These are phyloP conservation scores for Yoshiicerus persimilis DNA, from an alignment of 1,140 invertebrate genomes.

Conservation along the genomic window DNA sequence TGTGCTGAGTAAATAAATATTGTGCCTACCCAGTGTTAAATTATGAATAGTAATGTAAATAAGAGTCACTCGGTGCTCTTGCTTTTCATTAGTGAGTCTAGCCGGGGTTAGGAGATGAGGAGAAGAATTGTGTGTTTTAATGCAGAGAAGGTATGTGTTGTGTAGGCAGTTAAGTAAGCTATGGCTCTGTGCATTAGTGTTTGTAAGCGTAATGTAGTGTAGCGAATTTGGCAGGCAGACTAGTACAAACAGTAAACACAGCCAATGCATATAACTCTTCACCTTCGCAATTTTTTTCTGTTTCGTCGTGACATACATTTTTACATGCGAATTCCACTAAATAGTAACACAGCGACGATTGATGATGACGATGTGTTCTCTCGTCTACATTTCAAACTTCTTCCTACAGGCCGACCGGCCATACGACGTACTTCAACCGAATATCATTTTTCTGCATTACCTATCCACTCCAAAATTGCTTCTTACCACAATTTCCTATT, in stretches of 20 bases:
- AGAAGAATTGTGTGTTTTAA: background rate
- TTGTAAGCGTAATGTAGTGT: background rate
- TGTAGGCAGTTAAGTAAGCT: background rate
- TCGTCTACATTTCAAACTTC: background rate
- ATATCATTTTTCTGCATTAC: too few relatives aligned
- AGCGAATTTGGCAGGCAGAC: background rate
- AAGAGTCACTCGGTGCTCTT: background rate
- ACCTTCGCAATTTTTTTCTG: background rate
- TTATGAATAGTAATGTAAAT: background rate
- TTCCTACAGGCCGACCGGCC: background rate
- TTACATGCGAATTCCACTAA: background rate
- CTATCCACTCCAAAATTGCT: too few relatives aligned
- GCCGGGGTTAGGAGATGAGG: background rate
- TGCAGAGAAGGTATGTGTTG: background rate
- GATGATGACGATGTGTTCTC: background rate
- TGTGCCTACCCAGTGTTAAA: background rate
- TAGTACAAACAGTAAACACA: background rate
- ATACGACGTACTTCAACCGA: too few relatives aligned
- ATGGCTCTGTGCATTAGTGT: background rate
- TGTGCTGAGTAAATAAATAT: background rate
- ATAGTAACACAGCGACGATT: background rate
- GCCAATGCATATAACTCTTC: background rate
- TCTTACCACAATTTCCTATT: too few relatives aligned
- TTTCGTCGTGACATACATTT: background rate
- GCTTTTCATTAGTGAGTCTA: background rate